Conservation (phyloP, 2,888 invertebrate genomes). For the Noctua fimbriata region DNA sequence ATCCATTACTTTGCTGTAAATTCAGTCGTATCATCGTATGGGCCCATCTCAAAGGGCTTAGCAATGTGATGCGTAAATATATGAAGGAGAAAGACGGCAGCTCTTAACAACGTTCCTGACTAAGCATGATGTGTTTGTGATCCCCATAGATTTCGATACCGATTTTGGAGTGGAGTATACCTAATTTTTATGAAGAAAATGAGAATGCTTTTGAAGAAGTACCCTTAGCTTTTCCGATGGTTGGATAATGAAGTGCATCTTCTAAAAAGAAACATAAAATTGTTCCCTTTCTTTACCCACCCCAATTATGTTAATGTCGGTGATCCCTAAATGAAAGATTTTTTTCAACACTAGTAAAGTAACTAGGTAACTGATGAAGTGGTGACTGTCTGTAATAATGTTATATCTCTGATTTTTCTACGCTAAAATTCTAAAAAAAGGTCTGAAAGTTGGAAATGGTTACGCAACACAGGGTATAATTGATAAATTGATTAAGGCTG, state of each 20-base stretch:
- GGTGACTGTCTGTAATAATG: not conserved
- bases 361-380: not conserved
- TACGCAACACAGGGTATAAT: too few relatives aligned
- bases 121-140: slow-evolving; percentile 11
- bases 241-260: not conserved
- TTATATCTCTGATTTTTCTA: too few relatives aligned
- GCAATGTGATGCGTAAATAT: slow-evolving; percentile 14
- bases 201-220: not conserved
- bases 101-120: slow-evolving; percentile 31
- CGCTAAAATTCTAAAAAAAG: too few relatives aligned
- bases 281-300: not conserved
- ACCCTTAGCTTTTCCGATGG: not conserved
- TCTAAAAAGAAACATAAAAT: not conserved
- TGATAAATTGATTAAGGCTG: too few relatives aligned
- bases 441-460: too few relatives aligned
- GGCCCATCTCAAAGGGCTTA: slow-evolving; percentile 1
- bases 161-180: too few relatives aligned
- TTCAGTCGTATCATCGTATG: slow-evolving; percentile 19
- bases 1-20: slow-evolving; percentile 28
- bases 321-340: not conserved
- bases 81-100: slow-evolving; percentile 41
- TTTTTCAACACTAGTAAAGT: not conserved
- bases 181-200: too few relatives aligned
- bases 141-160: too few relatives aligned
- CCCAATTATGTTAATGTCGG: not conserved